Evolutionary conservation across 2,797 vertebrate species (phyloP), one percentile per base, ranked within the genome.

Genomic region (Erethizon dorsatum): DNA sequence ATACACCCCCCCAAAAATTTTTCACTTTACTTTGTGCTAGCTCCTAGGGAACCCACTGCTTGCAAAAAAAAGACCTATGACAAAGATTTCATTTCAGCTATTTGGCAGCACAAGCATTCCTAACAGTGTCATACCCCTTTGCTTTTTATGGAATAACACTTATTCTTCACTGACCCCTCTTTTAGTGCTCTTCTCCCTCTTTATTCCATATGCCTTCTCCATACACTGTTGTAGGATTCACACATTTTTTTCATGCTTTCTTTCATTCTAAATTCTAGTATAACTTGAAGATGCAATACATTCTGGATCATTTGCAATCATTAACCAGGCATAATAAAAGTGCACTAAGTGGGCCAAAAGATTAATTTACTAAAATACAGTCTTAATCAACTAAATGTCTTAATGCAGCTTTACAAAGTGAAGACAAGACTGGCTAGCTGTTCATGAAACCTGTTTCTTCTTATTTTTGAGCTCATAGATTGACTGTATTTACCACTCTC

Each of bases 181-280:
- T 1, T 33, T 63, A 20, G 3, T 22, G 41, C 9, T 24, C n/a
- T n/a, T 26, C 65, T 82, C 22, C 7, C 31, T 37, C 1, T 4
- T n/a, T 15, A 8, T 18, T 8, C 6, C 5, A 10, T 4, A 2
- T 57, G 9, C 10, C 1, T 17, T 89, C 41, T 26, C 7, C 1
- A 2, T 22, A 9, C 1, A 6, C 5, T 79, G 31, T 26, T 18
- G 12, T 57, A 22, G 17, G 31, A 14, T 61, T 45, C 45, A 26
- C 33, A 5, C 26, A 45, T 57, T 73, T 28, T 50, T 69, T 65
- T 11, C 1, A 41, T 73, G 17, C 4, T 73, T 65, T 15, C 6
- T n/a, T 45, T 41, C 37, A 14, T n/a, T 59, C 2, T 75, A 15
- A 71, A 56, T 10, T 50, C 37, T 57, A 50, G 28, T 10, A 15